Conservation (phyloP, 2,888 invertebrate genomes). For the Elegia similella region DNA sequence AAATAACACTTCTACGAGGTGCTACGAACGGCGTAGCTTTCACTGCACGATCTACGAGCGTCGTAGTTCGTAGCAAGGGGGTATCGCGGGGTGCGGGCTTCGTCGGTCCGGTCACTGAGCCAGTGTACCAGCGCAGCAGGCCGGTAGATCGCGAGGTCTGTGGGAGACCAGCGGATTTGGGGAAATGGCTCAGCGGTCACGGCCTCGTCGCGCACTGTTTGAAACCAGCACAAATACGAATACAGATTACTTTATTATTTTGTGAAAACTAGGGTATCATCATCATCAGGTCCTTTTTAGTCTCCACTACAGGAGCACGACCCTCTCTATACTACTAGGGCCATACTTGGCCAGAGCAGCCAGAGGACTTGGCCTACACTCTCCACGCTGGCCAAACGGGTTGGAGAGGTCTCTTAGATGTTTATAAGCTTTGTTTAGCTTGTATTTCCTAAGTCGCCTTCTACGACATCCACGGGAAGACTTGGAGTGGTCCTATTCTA, state of each 20-base stretch:
- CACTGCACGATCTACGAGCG: conserved; percentile 30
- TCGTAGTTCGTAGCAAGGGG: conserved; percentile 28
- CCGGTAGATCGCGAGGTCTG: conserved; percentile 50
- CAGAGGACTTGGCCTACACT: too few relatives aligned
- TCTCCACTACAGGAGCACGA: too few relatives aligned
- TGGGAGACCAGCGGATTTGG: conserved; percentile 60
- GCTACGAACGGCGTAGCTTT: conserved; percentile 17
- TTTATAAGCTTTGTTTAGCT: too few relatives aligned
- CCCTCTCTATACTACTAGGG: too few relatives aligned
- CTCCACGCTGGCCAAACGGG: too few relatives aligned
- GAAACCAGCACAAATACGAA: neutral
- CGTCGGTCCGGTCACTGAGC: conserved; percentile 47
- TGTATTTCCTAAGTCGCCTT: too few relatives aligned
- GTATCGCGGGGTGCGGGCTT: conserved; percentile 32
- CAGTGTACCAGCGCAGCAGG: conserved; percentile 45
- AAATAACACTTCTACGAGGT: neutral
- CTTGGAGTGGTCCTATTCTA: too few relatives aligned
- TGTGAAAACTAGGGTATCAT: too few relatives aligned
- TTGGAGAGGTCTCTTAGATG: too few relatives aligned
- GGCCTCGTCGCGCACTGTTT: conserved; percentile 28
- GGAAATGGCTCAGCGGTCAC: conserved; percentile 59
- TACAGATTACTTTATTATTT: neutral
- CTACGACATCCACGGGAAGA: too few relatives aligned
- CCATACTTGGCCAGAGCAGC: too few relatives aligned
- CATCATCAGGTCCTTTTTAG: too few relatives aligned